A percentile compares a stretch with the other conserved stretches of the same genome.
These are phyloP conservation scores for Macrophya alboannulata DNA, from an alignment of 2,888 invertebrate genomes.

Conservation along the genomic window DNA sequence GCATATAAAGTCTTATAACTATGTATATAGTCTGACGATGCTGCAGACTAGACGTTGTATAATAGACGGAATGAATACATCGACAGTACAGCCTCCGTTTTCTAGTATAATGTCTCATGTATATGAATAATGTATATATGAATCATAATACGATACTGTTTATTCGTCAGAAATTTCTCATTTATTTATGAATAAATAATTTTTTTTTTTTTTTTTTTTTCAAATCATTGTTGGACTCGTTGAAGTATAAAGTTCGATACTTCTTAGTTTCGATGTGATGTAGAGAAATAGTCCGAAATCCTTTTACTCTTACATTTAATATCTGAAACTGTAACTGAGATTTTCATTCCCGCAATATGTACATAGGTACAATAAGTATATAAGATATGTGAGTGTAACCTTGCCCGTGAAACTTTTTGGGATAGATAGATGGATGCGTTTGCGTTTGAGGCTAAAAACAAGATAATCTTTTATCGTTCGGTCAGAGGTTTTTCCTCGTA, in stretches of 20 bases:
- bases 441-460: neutral
- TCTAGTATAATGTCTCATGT: neutral
- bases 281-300: too few relatives aligned
- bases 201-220: too few relatives aligned
- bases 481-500: neutral
- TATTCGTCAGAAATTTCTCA: too few relatives aligned
- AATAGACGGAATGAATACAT: neutral
- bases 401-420: neutral
- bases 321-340: neutral
- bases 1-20: neutral
- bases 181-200: too few relatives aligned
- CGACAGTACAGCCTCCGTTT: neutral
- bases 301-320: too few relatives aligned
- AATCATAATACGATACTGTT: too few relatives aligned
- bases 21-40: neutral
- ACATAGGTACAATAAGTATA: neutral
- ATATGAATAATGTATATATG: too few relatives aligned
- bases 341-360: neutral
- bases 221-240: too few relatives aligned
- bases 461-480: slow-evolving; percentile 44
- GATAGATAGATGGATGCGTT: neutral
- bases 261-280: too few relatives aligned
- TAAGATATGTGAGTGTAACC: neutral
- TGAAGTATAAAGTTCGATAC: too few relatives aligned
- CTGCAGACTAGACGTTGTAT: neutral